phyloP scores from a whole-genome alignment of 2,113 vertebrate genomes.

The Spheniscus mendiculus region DNA sequence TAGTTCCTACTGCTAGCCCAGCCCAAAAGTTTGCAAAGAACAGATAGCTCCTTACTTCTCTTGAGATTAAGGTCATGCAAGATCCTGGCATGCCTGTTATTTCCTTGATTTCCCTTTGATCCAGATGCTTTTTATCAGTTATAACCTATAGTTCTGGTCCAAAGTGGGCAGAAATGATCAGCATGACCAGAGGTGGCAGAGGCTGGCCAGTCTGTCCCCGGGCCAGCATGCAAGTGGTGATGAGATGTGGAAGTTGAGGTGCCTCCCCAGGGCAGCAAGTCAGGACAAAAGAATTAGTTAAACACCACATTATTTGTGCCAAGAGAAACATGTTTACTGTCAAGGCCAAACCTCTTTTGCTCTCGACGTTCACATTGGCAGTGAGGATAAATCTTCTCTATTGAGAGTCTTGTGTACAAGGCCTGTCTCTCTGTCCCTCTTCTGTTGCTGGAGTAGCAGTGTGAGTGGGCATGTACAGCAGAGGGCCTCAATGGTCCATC shows the following conservation, averaged over 20 bases:
- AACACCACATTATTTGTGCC: not conserved
- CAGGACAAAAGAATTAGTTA: not conserved
- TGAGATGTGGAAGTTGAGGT: not conserved
- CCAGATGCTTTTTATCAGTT: not conserved
- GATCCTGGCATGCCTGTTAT: not conserved
- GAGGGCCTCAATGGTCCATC: not conserved
- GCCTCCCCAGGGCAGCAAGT: not conserved
- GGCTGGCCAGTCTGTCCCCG: not conserved
- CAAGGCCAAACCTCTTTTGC: not conserved
- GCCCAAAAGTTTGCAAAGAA: not conserved
- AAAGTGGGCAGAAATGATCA: not conserved
- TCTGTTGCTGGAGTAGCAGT: not conserved
- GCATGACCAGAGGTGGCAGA: not conserved
- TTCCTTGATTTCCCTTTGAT: not conserved
- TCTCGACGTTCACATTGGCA: fast-evolving
- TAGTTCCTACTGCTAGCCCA: not conserved
- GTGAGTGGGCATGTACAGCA: not conserved
- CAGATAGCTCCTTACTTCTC: not conserved
- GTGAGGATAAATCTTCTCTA: not conserved
- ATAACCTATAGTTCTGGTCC: not conserved
- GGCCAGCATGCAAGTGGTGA: not conserved
- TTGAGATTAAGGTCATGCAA: not conserved
- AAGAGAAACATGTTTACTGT: not conserved
- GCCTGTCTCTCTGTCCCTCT: not conserved
- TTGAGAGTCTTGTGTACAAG: not conserved